Evolutionary conservation across 1,140 invertebrate species (phyloP).

Genomic region (Temnothorax nylanderi): DNA sequence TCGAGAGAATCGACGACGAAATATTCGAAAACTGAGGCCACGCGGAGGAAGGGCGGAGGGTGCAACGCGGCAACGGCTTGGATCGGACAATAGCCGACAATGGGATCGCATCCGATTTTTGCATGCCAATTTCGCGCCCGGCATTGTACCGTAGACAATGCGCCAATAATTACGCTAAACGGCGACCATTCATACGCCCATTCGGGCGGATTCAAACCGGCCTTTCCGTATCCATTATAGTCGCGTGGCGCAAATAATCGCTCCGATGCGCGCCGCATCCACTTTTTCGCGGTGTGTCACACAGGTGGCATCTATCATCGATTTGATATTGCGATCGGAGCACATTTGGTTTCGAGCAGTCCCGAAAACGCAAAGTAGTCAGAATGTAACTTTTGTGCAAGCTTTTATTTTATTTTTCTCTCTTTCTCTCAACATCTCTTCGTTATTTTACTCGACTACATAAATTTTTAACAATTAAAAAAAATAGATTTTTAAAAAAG

Average conservation of each 20-base stretch:
- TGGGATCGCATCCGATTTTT: constrained; percentile 85
- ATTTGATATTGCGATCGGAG: constrained; percentile 29
- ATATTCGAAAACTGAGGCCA: constrained; percentile 78
- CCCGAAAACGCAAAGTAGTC: not conserved
- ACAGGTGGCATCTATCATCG: constrained; percentile 68
- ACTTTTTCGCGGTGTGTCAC: constrained; percentile 56
- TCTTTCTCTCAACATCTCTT: not conserved
- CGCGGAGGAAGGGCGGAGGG: constrained; percentile 38
- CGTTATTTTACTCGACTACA: not conserved
- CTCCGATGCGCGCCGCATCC: constrained; percentile 73
- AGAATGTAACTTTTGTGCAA: not conserved
- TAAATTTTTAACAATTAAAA: not conserved
- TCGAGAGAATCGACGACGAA: constrained; percentile 71
- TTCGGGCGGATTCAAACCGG: constrained; percentile 84
- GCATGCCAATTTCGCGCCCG: constrained; percentile 84
- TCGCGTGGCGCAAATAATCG: constrained; percentile 82
- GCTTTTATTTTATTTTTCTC: not conserved
- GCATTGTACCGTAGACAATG: constrained; percentile 85
- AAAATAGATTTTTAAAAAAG: not conserved
- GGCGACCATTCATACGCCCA: constrained; percentile 84
- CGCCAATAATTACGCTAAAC: constrained; percentile 85
- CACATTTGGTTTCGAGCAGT: constrained; percentile 6
- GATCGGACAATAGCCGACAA: constrained; percentile 84
- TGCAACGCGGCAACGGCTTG: constrained; percentile 59
- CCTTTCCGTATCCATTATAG: constrained; percentile 85